These are phyloP conservation scores for Prunella fulvescens DNA, from an alignment of 2,113 vertebrate species.

Conservation along the genomic window DNA sequence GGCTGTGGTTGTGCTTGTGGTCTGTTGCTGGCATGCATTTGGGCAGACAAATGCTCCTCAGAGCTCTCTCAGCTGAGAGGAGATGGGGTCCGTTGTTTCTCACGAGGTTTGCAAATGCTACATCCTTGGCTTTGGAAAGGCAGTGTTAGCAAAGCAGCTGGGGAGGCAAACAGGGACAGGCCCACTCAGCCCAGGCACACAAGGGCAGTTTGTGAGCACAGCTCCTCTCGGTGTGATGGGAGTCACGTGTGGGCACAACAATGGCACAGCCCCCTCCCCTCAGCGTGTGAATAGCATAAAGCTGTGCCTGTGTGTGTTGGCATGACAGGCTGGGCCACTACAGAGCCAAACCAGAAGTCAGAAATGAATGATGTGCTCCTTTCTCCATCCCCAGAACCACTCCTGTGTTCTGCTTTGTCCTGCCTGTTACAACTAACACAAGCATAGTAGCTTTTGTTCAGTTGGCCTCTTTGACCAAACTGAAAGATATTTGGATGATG, in stretches of 20 bases:
- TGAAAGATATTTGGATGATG: background rate
- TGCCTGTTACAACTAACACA: background rate
- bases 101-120: background rate
- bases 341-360: slow-evolving; percentile 35
- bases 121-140: background rate
- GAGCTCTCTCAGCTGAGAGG: background rate
- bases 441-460: background rate
- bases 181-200: background rate
- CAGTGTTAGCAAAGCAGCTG: background rate
- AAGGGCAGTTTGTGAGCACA: background rate
- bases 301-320: slow-evolving; percentile 49
- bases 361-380: slow-evolving; percentile 28
- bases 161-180: background rate
- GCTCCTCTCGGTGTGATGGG: background rate
- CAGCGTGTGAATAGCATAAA: slow-evolving; percentile 34
- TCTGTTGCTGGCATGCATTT: background rate
- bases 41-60: background rate
- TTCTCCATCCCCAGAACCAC: background rate
- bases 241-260: slow-evolving; percentile 18
- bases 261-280: slow-evolving; percentile 2
- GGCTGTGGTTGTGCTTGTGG: background rate
- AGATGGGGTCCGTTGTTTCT: background rate
- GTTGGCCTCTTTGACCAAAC: background rate
- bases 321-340: background rate
- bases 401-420: background rate